A percentile compares a stretch with the other conserved stretches of the same genome.
Evolutionary conservation across 2,113 vertebrate species (phyloP).

Genomic region (Calidris pugnax): DNA sequence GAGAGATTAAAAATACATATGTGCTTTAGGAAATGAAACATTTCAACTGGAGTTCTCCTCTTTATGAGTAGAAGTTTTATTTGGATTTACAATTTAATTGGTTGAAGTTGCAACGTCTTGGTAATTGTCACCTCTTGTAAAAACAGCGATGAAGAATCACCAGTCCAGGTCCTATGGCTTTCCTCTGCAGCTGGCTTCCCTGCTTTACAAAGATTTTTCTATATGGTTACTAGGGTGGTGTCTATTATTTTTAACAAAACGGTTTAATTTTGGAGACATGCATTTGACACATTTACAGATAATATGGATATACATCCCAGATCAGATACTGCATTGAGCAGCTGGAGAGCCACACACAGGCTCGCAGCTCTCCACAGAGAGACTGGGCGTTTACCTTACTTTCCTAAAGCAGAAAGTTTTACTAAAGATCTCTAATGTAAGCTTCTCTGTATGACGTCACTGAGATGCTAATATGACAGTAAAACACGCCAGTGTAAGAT

Average conservation of each 20-base stretch:
- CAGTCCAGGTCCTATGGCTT: neutral
- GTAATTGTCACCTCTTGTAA: neutral
- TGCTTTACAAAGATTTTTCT: neutral
- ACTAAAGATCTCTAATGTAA: neutral
- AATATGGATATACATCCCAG: neutral
- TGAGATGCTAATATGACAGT: too few species aligned
- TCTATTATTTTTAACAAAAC: neutral
- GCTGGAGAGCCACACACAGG: accelerated
- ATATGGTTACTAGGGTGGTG: neutral
- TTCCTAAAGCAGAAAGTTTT: neutral
- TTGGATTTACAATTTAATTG: neutral
- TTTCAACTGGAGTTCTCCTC: neutral
- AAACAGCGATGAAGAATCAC: neutral
- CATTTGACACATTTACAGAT: neutral
- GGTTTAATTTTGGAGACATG: neutral
- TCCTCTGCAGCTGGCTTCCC: neutral
- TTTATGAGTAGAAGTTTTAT: neutral
- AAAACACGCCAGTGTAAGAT: neutral
- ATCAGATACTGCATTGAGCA: neutral
- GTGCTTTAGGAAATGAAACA: neutral
- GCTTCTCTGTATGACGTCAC: neutral
- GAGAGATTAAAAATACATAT: neutral
- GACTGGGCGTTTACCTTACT: neutral
- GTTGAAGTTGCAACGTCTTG: neutral
- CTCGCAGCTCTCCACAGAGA: neutral